phyloP scores from a whole-genome alignment of 2,888 invertebrate genomes.

The Masnerella sp. region DNA sequence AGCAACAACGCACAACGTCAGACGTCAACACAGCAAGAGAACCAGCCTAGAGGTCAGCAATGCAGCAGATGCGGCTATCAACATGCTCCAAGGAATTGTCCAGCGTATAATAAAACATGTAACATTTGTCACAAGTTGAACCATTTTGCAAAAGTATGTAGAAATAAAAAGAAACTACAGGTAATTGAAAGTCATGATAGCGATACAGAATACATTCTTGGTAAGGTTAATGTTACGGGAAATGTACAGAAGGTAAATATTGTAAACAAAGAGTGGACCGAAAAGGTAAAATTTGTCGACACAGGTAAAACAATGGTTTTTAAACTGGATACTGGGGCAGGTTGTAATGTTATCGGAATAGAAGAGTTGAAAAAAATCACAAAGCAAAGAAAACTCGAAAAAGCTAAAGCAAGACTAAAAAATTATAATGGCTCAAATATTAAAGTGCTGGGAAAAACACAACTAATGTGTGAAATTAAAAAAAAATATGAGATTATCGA shows the following conservation, averaged over 20 bases:
- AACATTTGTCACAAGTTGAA: conserved; percentile 32
- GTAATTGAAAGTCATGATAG: neutral
- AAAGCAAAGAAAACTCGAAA: neutral
- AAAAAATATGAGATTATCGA: conserved; percentile 5
- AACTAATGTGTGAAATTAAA: conserved; percentile 13
- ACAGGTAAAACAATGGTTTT: conserved; percentile 6
- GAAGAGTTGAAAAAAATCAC: conserved; percentile 23
- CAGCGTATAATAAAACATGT: conserved; percentile 50
- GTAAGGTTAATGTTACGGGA: neutral
- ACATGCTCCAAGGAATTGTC: conserved; percentile 30
- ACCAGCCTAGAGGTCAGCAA: neutral
- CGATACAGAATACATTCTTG: conserved; percentile 15
- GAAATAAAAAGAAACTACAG: conserved; percentile 6
- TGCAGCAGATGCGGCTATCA: conserved; percentile 49
- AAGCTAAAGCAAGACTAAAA: conserved; percentile 7
- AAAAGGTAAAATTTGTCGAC: conserved; percentile 25
- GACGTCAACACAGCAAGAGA: no score
- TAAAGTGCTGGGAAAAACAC: conserved; percentile 11
- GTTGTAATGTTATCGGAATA: conserved; percentile 36
- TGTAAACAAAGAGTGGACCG: conserved; percentile 16
- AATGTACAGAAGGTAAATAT: neutral
- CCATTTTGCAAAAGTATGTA: conserved; percentile 33
- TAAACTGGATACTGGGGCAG: conserved; percentile 33
- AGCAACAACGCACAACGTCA: no score
- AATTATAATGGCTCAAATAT: conserved; percentile 6